phyloP scores from a whole-genome alignment of 92 coral and sea anemone species.

The Siderastrea siderea region DNA sequence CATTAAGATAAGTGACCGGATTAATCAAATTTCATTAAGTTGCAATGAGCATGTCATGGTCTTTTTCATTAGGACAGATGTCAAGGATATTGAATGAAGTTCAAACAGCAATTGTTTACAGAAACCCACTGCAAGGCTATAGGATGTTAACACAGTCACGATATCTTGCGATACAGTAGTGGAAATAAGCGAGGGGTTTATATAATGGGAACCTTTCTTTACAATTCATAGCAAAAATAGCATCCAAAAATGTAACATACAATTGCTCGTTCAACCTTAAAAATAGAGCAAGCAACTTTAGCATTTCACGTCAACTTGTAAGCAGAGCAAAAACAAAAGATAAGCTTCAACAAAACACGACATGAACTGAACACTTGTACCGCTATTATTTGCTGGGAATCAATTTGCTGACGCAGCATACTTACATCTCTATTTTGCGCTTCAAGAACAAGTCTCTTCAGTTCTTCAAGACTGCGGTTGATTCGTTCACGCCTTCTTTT shows the following conservation, averaged over 20 bases:
- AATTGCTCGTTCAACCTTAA: neutral
- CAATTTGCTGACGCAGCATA: slow-evolving; percentile 35
- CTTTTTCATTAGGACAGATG: slow-evolving; percentile 8
- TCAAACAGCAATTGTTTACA: slow-evolving; percentile 4
- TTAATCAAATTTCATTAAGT: slow-evolving; percentile 3
- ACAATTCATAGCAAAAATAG: neutral
- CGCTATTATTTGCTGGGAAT: neutral
- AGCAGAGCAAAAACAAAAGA: slow-evolving; percentile 12
- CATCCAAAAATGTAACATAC: neutral
- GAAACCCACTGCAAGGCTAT: neutral
- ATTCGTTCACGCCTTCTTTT: slow-evolving; percentile 95
- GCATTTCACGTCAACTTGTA: slow-evolving; percentile 19
- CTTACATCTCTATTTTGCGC: slow-evolving; percentile 96
- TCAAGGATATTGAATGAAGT: neutral
- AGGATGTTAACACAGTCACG: neutral
- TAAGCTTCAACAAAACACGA: neutral
- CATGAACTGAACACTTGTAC: neutral
- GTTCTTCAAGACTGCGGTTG: slow-evolving; percentile 88
- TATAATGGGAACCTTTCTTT: neutral
- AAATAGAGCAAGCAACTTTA: slow-evolving; percentile 16
- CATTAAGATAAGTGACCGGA: neutral
- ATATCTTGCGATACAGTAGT: neutral
- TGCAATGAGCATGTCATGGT: neutral
- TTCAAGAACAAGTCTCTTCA: slow-evolving; percentile 86
- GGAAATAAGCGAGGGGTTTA: neutral